Evolutionary conservation across 2,888 invertebrate genomes (phyloP).

Genomic region (Ichneumon xanthorius): DNA sequence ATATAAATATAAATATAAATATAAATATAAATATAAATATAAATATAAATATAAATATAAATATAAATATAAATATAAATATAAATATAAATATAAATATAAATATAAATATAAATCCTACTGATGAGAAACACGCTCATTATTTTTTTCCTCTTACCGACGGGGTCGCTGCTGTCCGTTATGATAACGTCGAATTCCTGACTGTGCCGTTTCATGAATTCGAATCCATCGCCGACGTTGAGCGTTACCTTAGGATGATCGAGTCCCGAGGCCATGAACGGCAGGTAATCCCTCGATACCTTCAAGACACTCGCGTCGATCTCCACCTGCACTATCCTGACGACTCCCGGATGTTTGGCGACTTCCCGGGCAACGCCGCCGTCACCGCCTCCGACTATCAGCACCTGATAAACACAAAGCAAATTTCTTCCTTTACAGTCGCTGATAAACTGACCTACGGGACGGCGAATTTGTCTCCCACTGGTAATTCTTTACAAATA

Average conservation of each 20-base stretch:
- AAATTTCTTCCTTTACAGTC: background rate
- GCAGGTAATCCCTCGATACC: constrained; percentile 94
- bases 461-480: background rate
- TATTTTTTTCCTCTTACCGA: constrained; percentile 87
- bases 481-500: background rate
- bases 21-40: background rate
- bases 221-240: constrained; percentile 96
- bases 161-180: constrained; percentile 99
- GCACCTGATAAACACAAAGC: constrained; percentile 85
- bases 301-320: constrained; percentile 97
- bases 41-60: background rate
- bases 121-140: background rate
- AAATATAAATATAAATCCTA: background rate
- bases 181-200: constrained; percentile 98
- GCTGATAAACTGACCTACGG: background rate
- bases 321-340: constrained; percentile 95
- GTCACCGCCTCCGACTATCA: constrained; percentile 99
- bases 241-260: constrained; percentile 93
- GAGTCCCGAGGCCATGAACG: constrained; percentile 96
- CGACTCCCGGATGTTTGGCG: constrained; percentile 95
- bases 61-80: background rate
- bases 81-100: background rate
- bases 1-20: background rate
- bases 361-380: constrained; percentile 99
- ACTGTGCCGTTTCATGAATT: constrained; percentile 95